Evolutionary conservation across 2,113 vertebrate genomes (phyloP).

Genomic region (Climacteris rufus): DNA sequence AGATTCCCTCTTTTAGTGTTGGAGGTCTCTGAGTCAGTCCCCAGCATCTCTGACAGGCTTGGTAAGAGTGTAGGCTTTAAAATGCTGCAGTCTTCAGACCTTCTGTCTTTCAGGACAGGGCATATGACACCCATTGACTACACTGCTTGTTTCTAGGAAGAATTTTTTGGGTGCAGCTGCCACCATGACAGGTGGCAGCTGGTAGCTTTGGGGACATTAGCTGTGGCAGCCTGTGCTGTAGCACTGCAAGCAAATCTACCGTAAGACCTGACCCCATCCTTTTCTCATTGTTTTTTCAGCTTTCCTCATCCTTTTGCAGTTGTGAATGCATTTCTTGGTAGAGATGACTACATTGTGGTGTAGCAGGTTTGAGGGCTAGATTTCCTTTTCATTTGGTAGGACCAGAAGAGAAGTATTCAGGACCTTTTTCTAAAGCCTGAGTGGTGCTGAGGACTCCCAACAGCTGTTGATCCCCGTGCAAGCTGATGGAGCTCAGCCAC

Average conservation of each 20-base stretch:
- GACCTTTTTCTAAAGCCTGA: background rate
- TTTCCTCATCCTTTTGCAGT: background rate
- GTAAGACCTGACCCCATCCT: fast-evolving
- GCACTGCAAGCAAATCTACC: background rate
- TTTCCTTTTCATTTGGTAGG: background rate
- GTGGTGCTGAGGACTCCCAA: background rate
- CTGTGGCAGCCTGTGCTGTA: background rate
- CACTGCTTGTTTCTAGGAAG: background rate
- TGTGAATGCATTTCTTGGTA: background rate
- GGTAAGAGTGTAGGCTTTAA: background rate
- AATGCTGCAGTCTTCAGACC: background rate
- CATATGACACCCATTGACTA: background rate
- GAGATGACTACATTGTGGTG: background rate
- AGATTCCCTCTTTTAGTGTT: background rate
- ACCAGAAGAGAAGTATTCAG: background rate
- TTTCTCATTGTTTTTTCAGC: background rate
- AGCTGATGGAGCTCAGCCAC: background rate
- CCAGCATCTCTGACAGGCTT: background rate
- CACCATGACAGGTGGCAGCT: background rate
- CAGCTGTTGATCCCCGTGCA: background rate
- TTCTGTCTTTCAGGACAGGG: background rate
- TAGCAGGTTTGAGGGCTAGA: background rate
- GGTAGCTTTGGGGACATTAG: background rate
- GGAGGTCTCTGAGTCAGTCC: background rate
- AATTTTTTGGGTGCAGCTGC: background rate